Evolutionary conservation across 1,140 invertebrate species (phyloP).

Genomic region (Ooceraea biroi): DNA sequence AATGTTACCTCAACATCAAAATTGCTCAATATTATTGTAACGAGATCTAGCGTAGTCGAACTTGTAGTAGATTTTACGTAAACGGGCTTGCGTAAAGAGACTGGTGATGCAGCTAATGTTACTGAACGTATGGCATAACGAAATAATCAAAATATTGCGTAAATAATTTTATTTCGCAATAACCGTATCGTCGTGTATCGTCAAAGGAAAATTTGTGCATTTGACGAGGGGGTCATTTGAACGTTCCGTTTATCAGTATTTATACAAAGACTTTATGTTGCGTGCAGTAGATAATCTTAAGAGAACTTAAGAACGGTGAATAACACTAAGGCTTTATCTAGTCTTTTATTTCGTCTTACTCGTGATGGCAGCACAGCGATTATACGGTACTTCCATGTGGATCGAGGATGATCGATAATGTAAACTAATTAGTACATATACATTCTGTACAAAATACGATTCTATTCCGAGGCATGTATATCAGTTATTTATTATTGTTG

Average conservation of each 20-base stretch:
- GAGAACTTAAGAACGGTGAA: background rate
- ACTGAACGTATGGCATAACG: conserved; percentile 16
- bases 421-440: conserved; percentile 49
- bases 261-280: conserved; percentile 12
- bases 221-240: conserved; percentile 22
- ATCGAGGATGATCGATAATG: conserved; percentile 22
- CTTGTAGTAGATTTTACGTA: conserved; percentile 56
- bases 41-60: conserved; percentile 59
- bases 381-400: conserved; percentile 39
- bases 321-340: conserved; percentile 38
- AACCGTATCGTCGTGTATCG: conserved; percentile 2
- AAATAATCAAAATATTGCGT: conserved; percentile 1
- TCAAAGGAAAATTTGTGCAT: background rate
- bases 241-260: conserved; percentile 55
- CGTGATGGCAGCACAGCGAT: conserved; percentile 26
- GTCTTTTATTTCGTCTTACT: conserved; percentile 6
- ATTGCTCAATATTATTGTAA: conserved; percentile 68
- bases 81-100: conserved; percentile 36
- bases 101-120: conserved; percentile 32
- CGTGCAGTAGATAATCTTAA: conserved; percentile 7
- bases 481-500: conserved; percentile 35
- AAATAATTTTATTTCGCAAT: background rate
- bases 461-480: conserved; percentile 28
- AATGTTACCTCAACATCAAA: conserved; percentile 64
- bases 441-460: conserved; percentile 29